Percentiles rank a stretch among this genome's conserved stretches.
Evolutionary conservation across 2,888 invertebrate species (phyloP).

Genomic region (Apodemia zela): DNA sequence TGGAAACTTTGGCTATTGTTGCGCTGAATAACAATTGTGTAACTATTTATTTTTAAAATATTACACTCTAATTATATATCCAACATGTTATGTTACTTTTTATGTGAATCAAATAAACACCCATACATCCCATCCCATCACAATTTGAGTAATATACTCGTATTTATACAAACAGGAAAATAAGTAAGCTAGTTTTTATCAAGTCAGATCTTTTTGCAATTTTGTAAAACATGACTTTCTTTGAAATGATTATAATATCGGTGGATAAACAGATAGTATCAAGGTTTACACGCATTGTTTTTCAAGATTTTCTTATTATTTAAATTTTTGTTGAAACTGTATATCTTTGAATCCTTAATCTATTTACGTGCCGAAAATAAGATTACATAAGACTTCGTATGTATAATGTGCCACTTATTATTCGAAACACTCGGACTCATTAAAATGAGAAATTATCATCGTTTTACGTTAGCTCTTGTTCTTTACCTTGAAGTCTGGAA

Average conservation of each 20-base stretch:
- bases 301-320: neutral
- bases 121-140: too few relatives aligned
- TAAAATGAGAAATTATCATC: neutral
- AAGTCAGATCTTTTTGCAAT: neutral
- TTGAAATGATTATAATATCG: neutral
- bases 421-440: neutral
- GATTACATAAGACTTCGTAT: slow-evolving; percentile 4
- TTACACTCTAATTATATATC: too few relatives aligned
- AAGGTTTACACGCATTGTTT: neutral
- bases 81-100: too few relatives aligned
- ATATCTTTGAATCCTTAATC: neutral
- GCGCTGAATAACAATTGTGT: too few relatives aligned
- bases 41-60: too few relatives aligned
- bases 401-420: neutral
- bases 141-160: too few relatives aligned
- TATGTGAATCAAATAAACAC: too few relatives aligned
- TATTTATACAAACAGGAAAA: too few relatives aligned
- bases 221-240: neutral
- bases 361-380: neutral
- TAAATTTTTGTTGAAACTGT: slow-evolving; percentile 2
- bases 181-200: too few relatives aligned
- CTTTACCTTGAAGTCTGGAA: neutral
- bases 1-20: too few relatives aligned
- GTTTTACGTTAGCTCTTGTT: neutral
- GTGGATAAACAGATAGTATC: neutral